A percentile compares a stretch with the other conserved stretches of the same genome.
Conservation (phyloP, 2,888 invertebrate species). For the Lymantria dispar region DNA sequence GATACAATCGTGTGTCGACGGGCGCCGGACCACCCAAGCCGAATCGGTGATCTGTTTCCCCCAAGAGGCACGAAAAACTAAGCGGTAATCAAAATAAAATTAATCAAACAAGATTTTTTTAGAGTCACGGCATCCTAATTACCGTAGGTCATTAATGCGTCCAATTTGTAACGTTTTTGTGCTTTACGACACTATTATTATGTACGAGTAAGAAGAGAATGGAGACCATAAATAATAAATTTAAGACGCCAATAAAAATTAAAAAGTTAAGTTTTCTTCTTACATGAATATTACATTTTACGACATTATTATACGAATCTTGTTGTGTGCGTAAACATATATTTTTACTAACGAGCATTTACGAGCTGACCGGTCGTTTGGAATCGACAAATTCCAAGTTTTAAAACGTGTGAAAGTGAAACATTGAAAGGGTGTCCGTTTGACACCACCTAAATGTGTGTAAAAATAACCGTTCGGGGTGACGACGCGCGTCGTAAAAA, state of each 20-base stretch:
- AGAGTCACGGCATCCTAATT: slow-evolving; percentile 53
- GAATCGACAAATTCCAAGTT: slow-evolving; percentile 63
- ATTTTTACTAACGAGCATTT: slow-evolving; percentile 57
- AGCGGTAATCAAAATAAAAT: slow-evolving; percentile 36
- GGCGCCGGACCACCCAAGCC: slow-evolving; percentile 58
- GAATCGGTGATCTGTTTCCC: slow-evolving; percentile 46
- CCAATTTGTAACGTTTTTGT: slow-evolving; percentile 32
- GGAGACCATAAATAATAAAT: slow-evolving; percentile 27
- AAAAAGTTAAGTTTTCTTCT: slow-evolving; percentile 31
- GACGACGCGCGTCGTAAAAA: slow-evolving; percentile 52
- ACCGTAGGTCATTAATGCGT: slow-evolving; percentile 28
- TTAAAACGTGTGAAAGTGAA: slow-evolving; percentile 78
- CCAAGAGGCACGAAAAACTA: slow-evolving; percentile 38
- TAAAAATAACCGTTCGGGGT: slow-evolving; percentile 60
- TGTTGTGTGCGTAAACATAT: slow-evolving; percentile 42
- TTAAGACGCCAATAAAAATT: slow-evolving; percentile 34
- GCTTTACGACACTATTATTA: slow-evolving; percentile 25
- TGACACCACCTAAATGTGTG: slow-evolving; percentile 53
- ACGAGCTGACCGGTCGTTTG: slow-evolving; percentile 64
- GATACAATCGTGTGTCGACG: slow-evolving; percentile 54
- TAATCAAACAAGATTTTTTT: slow-evolving; percentile 35
- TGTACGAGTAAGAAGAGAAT: slow-evolving; percentile 22
- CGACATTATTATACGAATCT: slow-evolving; percentile 69
- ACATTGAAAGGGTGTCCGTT: slow-evolving; percentile 57
- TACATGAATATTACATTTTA: slow-evolving; percentile 70